Conservation (phyloP, 2,797 vertebrate species). For the Allenopithecus nigroviridis region DNA sequence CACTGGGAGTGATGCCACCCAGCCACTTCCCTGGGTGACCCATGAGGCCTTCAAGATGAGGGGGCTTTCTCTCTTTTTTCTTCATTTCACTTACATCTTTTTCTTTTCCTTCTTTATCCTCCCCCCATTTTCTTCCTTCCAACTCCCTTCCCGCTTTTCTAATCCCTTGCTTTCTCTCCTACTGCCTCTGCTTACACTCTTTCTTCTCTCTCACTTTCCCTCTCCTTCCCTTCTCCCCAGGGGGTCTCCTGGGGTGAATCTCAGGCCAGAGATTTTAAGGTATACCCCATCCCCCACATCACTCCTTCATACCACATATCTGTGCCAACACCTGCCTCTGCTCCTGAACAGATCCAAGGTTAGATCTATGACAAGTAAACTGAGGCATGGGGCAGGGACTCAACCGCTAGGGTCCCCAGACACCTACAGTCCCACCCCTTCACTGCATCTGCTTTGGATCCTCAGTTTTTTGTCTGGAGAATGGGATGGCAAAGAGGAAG, state of each 20-base stretch:
- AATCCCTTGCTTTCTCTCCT: not conserved
- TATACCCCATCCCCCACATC: not conserved
- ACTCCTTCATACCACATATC: not conserved
- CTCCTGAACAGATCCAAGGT: not conserved
- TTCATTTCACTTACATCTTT: not conserved
- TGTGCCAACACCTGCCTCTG: not conserved
- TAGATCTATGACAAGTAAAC: not conserved
- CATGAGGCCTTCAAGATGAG: not conserved
- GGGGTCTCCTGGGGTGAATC: not conserved
- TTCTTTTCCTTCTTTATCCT: not conserved
- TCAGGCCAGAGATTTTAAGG: not conserved
- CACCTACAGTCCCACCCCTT: not conserved
- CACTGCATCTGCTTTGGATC: not conserved
- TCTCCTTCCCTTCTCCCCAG: not conserved
- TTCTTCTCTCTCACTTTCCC: not conserved
- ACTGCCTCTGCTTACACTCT: not conserved
- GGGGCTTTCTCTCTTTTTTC: constrained; percentile 42
- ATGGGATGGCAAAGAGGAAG: not conserved
- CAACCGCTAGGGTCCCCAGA: not conserved
- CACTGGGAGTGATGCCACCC: too few species aligned
- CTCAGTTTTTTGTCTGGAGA: constrained; percentile 9
- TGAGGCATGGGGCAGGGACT: not conserved
- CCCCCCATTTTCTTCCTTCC: not conserved
- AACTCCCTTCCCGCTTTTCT: not conserved
- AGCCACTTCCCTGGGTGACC: not conserved